Evolutionary conservation across 2,797 vertebrate species (phyloP).

Genomic region (Epinephelus coioides): DNA sequence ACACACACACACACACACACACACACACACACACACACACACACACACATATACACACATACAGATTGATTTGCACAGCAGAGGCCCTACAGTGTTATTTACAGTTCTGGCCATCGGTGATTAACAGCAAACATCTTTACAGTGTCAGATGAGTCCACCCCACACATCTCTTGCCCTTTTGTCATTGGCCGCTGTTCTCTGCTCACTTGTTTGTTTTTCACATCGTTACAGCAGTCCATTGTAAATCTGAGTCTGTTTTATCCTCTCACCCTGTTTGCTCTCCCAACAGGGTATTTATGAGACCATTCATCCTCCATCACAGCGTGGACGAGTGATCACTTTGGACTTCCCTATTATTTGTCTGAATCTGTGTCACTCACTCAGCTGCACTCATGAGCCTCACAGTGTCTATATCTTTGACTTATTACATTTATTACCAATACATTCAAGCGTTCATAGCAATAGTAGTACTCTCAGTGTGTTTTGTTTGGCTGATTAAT

Average conservation of each 20-base stretch:
- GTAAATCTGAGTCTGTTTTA: constrained; percentile 71
- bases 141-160: constrained; percentile 18
- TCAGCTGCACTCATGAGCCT: constrained; percentile 2
- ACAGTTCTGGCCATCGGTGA: constrained; percentile 19
- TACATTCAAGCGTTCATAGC: constrained; percentile 6
- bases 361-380: not conserved
- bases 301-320: constrained; percentile 35
- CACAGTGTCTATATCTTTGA: not conserved
- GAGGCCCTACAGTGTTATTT: constrained; percentile 39
- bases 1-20: not conserved
- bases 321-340: not conserved
- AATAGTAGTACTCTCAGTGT: not conserved
- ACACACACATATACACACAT: not conserved
- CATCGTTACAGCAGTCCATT: constrained; percentile 60
- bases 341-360: constrained; percentile 62
- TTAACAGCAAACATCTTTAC: constrained; percentile 36
- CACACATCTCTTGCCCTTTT: constrained; percentile 31
- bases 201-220: constrained; percentile 76
- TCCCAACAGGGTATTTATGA: constrained; percentile 60
- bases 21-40: no score
- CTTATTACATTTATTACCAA: not conserved
- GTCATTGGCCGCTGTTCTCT: constrained; percentile 25
- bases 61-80: constrained; percentile 24
- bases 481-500: not conserved
- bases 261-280: constrained; percentile 62